phyloP scores from a whole-genome alignment of 2,797 vertebrate genomes.

The Pseudopleuronectes americanus region DNA sequence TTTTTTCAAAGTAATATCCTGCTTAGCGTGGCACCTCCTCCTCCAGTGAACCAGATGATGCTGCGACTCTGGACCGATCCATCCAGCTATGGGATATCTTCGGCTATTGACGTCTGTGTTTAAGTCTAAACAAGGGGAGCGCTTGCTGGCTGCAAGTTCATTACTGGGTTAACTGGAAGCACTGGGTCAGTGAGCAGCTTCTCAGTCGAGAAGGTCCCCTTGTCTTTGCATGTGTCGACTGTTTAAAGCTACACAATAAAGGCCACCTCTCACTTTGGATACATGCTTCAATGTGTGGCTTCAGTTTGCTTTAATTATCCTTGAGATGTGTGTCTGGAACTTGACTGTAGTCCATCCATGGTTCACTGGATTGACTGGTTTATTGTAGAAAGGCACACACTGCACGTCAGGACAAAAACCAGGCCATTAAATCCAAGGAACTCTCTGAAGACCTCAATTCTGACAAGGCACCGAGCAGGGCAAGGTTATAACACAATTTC shows the following conservation, averaged over 20 bases:
- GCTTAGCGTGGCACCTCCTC: conserved; percentile 28
- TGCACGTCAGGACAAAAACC: neutral
- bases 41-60: conserved; percentile 32
- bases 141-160: conserved; percentile 3
- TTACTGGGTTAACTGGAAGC: conserved; percentile 19
- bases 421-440: neutral
- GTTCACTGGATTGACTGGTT: neutral
- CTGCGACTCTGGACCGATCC: conserved; percentile 25
- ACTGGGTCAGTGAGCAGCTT: conserved; percentile 8
- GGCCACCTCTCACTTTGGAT: neutral
- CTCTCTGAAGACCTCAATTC: neutral
- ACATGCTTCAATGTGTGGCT: neutral
- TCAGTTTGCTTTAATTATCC: neutral
- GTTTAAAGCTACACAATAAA: neutral
- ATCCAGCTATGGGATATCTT: conserved; percentile 35
- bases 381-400: neutral
- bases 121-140: conserved; percentile 23
- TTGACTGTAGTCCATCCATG: neutral
- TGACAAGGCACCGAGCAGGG: neutral
- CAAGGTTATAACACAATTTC: conserved; percentile 1
- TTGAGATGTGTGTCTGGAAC: neutral
- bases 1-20: conserved; percentile 61
- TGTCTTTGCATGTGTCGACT: neutral
- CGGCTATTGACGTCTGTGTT: conserved; percentile 31
- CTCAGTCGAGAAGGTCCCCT: neutral